A percentile compares a stretch with the other conserved stretches of the same genome.
Conservation (phyloP, 2,888 invertebrate genomes). For the Aporophyla nigra region DNA sequence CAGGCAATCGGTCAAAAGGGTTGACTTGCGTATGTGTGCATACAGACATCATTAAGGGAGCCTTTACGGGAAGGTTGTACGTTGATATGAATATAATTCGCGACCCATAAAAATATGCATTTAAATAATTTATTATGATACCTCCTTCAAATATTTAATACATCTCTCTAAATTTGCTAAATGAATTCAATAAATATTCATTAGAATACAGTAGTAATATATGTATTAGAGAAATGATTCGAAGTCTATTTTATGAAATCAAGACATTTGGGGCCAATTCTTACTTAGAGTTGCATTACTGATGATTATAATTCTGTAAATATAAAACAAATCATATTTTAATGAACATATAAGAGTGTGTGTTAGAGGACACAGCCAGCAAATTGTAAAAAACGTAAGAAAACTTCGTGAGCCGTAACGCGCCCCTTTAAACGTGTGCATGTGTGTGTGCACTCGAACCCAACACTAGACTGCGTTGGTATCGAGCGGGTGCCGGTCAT, state of each 20-base stretch:
- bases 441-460: constrained; percentile 52
- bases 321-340: background rate
- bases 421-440: constrained; percentile 10
- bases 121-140: background rate
- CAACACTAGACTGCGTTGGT: constrained; percentile 62
- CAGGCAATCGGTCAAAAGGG: constrained; percentile 46
- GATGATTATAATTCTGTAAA: background rate
- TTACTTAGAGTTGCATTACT: background rate
- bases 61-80: background rate
- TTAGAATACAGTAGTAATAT: no score
- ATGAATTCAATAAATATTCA: no score
- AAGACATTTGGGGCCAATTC: no score
- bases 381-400: no score
- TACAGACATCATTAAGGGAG: constrained; percentile 8
- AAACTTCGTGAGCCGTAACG: background rate
- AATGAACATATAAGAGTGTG: background rate
- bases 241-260: no score
- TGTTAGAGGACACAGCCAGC: background rate
- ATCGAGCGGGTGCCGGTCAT: constrained; percentile 64
- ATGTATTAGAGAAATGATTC: no score
- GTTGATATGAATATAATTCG: no score
- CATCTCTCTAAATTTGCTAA: background rate
- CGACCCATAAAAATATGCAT: background rate
- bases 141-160: background rate
- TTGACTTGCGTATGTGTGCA: constrained; percentile 44